Base-by-base conservation (phyloP, 2,797 vertebrate species). In the Rhinatrema bivittatum region DNA sequence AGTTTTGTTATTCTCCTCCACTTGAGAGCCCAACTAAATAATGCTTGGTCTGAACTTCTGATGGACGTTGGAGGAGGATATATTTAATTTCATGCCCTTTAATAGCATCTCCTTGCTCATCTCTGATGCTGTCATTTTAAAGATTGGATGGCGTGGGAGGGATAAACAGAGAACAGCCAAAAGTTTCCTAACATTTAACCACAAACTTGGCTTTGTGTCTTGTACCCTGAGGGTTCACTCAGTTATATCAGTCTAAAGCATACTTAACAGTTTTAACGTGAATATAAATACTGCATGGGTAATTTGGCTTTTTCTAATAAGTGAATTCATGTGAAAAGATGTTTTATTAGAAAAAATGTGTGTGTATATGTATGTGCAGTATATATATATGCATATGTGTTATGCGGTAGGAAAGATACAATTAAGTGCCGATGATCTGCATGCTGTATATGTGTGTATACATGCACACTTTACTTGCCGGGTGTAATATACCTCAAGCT, bases 71-170 rank as follows among this genome's bases (percentile, higher is more conserved):
- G 81, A 82, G 83, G 83, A 82, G 87, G 84, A 81, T 81, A 77
- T 86, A 84, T 89, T 89, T 89, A 87, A 90, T 86, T 85, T 86
- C 88, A 87, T 89, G 82, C 78, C 79, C 79, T 81, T 87, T 87
- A 89, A 87, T 88, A 82, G 74, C 76, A 68, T 82, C 74, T 84
- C 76, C 66, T 78, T 81, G 85, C 85, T 85, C 83, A 71, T 78
- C 60, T 70, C 62, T 56, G 70, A 70, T 80, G 76, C 76, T 80
- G 76, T 79, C 81, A 79, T 86, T 83, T 85, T 82, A 82, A 81
- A 84, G 74, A 85, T 82, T 86, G 84, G 65, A 76, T 84, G 57
- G 61, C 73, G 61, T 74, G 47, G 74, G 70, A 78, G 70, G 67
- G 65, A 62, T 60, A 63, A 62, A 73, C 51, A 53, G 61, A 62